These are phyloP conservation scores for Tragelaphus imberbis DNA, from an alignment of 2,113 vertebrate species.

Conservation along the genomic window DNA sequence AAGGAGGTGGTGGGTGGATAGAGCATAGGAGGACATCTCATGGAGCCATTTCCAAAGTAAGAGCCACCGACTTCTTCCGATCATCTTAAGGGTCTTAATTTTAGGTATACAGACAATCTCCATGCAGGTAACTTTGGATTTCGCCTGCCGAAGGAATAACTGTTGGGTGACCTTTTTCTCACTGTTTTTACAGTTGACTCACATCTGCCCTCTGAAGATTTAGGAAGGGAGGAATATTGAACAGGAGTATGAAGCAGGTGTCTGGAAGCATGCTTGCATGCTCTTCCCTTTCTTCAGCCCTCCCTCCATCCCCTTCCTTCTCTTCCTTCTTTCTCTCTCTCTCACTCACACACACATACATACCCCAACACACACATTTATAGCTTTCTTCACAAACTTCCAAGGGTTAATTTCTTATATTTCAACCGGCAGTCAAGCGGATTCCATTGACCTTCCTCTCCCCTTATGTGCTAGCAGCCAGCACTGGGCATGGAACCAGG, in stretches of 20 bases:
- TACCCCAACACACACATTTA: not conserved
- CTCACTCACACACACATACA: fast-evolving
- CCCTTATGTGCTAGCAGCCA: not conserved
- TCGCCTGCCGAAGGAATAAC: not conserved
- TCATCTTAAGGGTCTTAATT: not conserved
- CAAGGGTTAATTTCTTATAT: not conserved
- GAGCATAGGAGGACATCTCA: not conserved
- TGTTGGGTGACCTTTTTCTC: not conserved
- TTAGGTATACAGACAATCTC: not conserved
- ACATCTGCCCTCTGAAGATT: conserved; percentile 31
- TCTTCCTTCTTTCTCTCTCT: too few species aligned
- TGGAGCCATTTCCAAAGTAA: not conserved
- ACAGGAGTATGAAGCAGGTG: not conserved
- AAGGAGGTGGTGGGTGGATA: not conserved
- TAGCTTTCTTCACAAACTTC: not conserved
- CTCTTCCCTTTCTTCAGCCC: not conserved
- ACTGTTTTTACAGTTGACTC: conserved; percentile 50
- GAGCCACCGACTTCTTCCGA: not conserved
- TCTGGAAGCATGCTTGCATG: not conserved
- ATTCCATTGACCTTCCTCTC: not conserved
- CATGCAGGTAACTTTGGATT: not conserved
- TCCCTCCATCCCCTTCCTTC: not conserved
- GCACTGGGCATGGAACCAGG: not conserved
- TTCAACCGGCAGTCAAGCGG: not conserved
- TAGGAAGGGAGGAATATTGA: not conserved